Evolutionary conservation across 2,888 invertebrate species (phyloP).

Genomic region (Oasisia sp.): DNA sequence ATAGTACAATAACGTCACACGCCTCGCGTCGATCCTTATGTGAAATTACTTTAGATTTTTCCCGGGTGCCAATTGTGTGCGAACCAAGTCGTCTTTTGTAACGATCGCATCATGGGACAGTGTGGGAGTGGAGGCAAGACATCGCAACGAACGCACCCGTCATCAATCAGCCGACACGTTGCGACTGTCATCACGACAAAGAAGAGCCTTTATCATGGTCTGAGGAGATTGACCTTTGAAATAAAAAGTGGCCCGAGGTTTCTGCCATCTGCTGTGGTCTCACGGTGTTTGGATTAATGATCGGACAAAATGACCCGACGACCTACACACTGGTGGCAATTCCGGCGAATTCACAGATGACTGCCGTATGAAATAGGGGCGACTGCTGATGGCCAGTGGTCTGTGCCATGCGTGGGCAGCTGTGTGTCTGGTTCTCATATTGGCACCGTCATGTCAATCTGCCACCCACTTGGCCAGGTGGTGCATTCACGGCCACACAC

Average conservation of each 20-base stretch:
- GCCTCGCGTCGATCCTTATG: not conserved
- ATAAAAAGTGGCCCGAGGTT: not conserved
- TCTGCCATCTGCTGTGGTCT: not conserved
- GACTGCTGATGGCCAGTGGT: not conserved
- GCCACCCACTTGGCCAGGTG: not conserved
- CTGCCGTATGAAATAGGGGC: not conserved
- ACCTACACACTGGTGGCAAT: not conserved
- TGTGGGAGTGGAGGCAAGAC: not conserved
- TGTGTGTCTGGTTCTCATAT: not conserved
- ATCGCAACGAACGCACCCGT: too few species aligned
- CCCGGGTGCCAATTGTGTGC: not conserved
- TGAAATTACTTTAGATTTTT: constrained; percentile 1
- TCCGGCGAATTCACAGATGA: not conserved
- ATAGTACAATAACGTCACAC: not conserved
- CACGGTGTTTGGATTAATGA: not conserved
- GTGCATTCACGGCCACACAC: not conserved
- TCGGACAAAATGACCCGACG: not conserved
- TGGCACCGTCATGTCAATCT: not conserved
- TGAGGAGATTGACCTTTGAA: not conserved
- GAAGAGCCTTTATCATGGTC: not conserved
- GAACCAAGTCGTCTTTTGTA: not conserved
- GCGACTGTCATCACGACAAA: not conserved
- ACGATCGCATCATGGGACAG: not conserved
- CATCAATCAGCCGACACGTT: not conserved
- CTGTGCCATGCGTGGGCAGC: not conserved